phyloP scores from a whole-genome alignment of 1,140 invertebrate genomes.

The Zophobas morio region DNA sequence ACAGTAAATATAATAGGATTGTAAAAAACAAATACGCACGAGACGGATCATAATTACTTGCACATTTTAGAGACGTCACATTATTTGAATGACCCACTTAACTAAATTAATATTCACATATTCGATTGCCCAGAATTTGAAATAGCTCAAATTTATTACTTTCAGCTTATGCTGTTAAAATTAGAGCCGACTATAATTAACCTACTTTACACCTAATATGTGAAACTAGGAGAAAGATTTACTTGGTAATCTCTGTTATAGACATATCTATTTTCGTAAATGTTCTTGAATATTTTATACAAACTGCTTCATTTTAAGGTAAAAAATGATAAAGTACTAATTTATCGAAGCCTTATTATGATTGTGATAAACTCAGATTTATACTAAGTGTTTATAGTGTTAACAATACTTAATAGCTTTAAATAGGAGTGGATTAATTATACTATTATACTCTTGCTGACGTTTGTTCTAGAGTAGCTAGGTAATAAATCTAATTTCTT shows the following conservation, averaged over 20 bases:
- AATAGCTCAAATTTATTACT: slow-evolving; percentile 7
- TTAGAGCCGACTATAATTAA: not conserved
- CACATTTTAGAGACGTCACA: no score
- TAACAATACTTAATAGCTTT: slow-evolving; percentile 36
- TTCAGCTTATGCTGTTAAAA: not conserved
- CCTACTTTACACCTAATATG: slow-evolving; percentile 1
- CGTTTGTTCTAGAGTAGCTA: slow-evolving; percentile 17
- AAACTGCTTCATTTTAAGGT: slow-evolving; percentile 35
- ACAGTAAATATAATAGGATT: no score
- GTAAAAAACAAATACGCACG: no score
- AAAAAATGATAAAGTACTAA: slow-evolving; percentile 4
- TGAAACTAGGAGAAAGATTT: slow-evolving; percentile 21
- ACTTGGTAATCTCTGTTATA: slow-evolving; percentile 48
- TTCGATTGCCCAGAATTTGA: not conserved
- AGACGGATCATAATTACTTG: no score
- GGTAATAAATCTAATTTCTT: slow-evolving; percentile 4
- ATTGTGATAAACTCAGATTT: slow-evolving; percentile 50
- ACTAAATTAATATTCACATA: no score
- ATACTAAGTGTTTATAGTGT: slow-evolving; percentile 40
- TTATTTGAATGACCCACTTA: no score
- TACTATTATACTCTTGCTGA: slow-evolving; percentile 15
- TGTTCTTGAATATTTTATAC: slow-evolving; percentile 50
- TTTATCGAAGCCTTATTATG: slow-evolving; percentile 48
- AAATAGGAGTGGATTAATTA: slow-evolving; percentile 27
- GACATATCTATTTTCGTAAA: slow-evolving; percentile 60